Evolutionary conservation across 1,140 invertebrate species (phyloP).

Genomic region (Drosophila suzukii): DNA sequence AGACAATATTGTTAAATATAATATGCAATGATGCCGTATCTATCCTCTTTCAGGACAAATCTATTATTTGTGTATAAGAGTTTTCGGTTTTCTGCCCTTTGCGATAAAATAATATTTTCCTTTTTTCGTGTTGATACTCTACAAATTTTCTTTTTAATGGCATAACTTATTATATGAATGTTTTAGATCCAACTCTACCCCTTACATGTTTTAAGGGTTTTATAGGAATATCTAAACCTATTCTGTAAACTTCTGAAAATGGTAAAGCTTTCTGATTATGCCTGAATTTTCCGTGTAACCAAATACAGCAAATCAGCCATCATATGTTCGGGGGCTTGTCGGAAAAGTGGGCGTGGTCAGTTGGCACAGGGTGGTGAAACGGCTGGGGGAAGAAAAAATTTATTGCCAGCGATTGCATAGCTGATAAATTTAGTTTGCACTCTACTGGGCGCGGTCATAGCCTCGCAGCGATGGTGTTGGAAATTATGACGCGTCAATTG

Average conservation of each 20-base stretch:
- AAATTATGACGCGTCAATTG: slow-evolving; percentile 69
- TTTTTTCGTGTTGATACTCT: too few species aligned
- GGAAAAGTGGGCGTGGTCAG: slow-evolving; percentile 33
- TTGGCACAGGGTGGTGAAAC: not conserved
- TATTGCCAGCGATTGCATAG: slow-evolving; percentile 72
- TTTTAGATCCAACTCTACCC: too few species aligned
- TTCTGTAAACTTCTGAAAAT: not conserved
- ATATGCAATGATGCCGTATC: too few species aligned
- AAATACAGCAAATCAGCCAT: slow-evolving; percentile 30
- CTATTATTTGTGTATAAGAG: too few species aligned
- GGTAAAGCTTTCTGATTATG: not conserved
- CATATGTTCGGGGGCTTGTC: slow-evolving; percentile 45
- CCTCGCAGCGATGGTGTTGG: slow-evolving; percentile 31
- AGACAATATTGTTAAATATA: too few species aligned
- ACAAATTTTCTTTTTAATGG: too few species aligned
- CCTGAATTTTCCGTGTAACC: not conserved
- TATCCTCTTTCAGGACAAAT: too few species aligned
- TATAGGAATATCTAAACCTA: too few species aligned
- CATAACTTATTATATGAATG: too few species aligned
- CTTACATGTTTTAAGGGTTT: too few species aligned
- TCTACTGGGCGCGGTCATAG: slow-evolving; percentile 34
- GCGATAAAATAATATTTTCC: too few species aligned
- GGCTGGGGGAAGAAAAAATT: slow-evolving; percentile 41
- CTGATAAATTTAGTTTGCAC: slow-evolving; percentile 78
- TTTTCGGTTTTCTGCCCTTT: too few species aligned